Percentiles rank a stretch among this genome's conserved stretches.
These are phyloP conservation scores for Salvator merianae DNA, from an alignment of 2,113 vertebrate species.

Conservation along the genomic window DNA sequence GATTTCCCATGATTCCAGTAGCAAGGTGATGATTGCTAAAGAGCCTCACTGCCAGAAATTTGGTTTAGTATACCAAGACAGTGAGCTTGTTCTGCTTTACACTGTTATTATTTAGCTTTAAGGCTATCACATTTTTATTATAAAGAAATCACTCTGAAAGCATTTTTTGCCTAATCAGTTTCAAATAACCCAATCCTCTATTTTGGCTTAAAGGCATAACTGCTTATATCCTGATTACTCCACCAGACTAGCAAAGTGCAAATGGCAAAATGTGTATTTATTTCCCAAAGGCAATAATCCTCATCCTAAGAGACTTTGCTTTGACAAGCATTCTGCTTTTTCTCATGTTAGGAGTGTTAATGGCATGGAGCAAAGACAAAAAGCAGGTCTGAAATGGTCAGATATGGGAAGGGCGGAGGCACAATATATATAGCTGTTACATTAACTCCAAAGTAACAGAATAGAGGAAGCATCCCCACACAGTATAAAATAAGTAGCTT, in stretches of 20 bases:
- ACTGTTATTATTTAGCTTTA: slow-evolving; percentile 57
- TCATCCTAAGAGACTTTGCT: slow-evolving; percentile 60
- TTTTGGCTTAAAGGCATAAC: slow-evolving; percentile 71
- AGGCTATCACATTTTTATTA: slow-evolving; percentile 63
- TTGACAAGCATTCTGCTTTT: slow-evolving; percentile 54
- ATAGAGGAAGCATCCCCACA: not conserved
- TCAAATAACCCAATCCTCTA: slow-evolving; percentile 73
- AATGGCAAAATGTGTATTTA: slow-evolving; percentile 70
- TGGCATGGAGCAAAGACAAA: slow-evolving; percentile 64
- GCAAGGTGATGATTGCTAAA: slow-evolving; percentile 44
- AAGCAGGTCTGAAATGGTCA: slow-evolving; percentile 70
- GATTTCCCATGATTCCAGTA: slow-evolving; percentile 48
- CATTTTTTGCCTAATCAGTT: slow-evolving; percentile 65
- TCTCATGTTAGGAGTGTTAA: slow-evolving; percentile 69
- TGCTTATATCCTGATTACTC: slow-evolving; percentile 66
- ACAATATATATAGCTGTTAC: slow-evolving; percentile 64
- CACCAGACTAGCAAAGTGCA: slow-evolving; percentile 49
- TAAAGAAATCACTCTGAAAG: slow-evolving; percentile 75
- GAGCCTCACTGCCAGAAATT: slow-evolving; percentile 35
- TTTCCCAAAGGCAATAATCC: slow-evolving; percentile 66
- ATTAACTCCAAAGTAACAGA: slow-evolving; percentile 70
- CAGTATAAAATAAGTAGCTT: too few species aligned
- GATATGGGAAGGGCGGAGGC: slow-evolving; percentile 55
- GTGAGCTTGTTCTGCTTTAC: slow-evolving; percentile 31
- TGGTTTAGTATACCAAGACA: slow-evolving; percentile 40